Evolutionary conservation across 1,140 invertebrate genomes (phyloP).

Genomic region (Anastrepha ludens): DNA sequence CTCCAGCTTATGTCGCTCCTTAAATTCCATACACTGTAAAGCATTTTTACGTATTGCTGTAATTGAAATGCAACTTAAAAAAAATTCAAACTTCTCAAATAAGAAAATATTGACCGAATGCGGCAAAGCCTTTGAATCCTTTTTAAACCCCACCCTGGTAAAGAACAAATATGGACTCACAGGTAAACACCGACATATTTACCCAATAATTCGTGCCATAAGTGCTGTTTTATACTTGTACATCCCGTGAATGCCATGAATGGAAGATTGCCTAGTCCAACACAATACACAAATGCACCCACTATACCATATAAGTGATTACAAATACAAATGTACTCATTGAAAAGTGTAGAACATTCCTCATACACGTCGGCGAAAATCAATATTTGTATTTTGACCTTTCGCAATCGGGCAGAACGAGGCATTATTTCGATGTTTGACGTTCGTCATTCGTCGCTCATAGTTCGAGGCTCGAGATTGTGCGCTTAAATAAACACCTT

Average conservation of each 20-base stretch:
- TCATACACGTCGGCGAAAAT: constrained; percentile 49
- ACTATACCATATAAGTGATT: neutral
- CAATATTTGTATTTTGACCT: constrained; percentile 64
- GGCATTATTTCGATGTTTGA: neutral
- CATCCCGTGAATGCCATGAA: neutral
- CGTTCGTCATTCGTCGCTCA: neutral
- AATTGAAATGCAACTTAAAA: constrained; percentile 2
- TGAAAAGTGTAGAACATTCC: neutral
- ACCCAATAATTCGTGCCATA: constrained; percentile 34
- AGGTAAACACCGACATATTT: constrained; percentile 1
- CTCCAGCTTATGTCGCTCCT: no score
- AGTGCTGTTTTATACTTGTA: constrained; percentile 19
- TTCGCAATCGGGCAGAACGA: constrained; percentile 56
- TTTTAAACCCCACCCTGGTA: constrained; percentile 34
- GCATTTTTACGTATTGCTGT: neutral
- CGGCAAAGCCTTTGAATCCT: constrained; percentile 54
- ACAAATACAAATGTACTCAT: neutral
- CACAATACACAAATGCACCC: neutral
- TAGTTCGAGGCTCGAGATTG: no score
- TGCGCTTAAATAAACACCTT: neutral
- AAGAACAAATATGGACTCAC: neutral
- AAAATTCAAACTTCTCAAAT: neutral
- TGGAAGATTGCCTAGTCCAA: neutral
- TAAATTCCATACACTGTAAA: neutral
- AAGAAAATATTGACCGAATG: constrained; percentile 36